phyloP scores from a whole-genome alignment of 64 coral and sea anemone species.

The Porites australiensis region DNA sequence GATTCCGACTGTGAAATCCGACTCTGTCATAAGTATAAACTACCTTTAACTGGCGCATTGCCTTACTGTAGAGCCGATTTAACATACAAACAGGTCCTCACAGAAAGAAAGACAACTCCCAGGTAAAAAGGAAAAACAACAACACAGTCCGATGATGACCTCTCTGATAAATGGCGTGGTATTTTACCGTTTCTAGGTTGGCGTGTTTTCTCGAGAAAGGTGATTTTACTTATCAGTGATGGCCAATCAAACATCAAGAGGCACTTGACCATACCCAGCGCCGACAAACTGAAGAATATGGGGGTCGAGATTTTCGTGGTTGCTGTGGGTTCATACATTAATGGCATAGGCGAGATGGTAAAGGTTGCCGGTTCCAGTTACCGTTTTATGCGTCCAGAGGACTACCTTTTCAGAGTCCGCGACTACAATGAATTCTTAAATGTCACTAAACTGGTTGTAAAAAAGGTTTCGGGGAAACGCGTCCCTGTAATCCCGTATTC shows the following conservation, averaged over 20 bases:
- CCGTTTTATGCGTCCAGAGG: background rate
- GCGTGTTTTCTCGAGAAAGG: background rate
- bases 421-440: background rate
- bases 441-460: background rate
- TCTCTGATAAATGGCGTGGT: too few relatives aligned
- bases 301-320: slow-evolving; percentile 36
- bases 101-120: too few relatives aligned
- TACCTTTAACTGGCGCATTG: too few relatives aligned
- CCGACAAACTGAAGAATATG: background rate
- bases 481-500: background rate
- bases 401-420: slow-evolving; percentile 19
- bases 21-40: too few relatives aligned
- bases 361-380: background rate
- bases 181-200: background rate
- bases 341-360: slow-evolving; percentile 46
- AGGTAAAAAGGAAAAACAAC: too few relatives aligned
- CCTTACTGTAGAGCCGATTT: too few relatives aligned
- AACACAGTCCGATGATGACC: too few relatives aligned
- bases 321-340: slow-evolving; percentile 21
- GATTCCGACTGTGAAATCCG: too few relatives aligned
- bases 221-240: slow-evolving; percentile 34
- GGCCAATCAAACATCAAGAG: slow-evolving; percentile 23
- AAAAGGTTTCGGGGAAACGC: background rate
- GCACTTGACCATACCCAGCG: background rate
- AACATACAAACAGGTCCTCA: too few relatives aligned